A percentile compares a stretch with the other conserved stretches of the same genome.
Evolutionary conservation across 2,113 vertebrate species (phyloP).

Genomic region (Ciconia boyciana): DNA sequence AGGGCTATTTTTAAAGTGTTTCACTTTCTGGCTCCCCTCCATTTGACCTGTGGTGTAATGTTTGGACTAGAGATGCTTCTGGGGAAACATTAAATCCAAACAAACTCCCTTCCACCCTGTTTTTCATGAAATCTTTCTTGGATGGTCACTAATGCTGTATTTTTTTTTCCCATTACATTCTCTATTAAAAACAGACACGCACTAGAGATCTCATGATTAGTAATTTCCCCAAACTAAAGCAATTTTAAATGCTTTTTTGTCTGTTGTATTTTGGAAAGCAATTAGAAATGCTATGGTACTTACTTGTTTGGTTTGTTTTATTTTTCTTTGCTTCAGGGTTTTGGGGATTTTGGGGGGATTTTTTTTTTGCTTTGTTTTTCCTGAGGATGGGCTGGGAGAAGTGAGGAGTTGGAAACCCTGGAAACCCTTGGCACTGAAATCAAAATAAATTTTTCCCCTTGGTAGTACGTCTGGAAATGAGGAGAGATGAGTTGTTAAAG

Average conservation of each 20-base stretch:
- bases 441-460: neutral
- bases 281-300: neutral
- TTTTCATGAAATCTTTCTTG: slow-evolving; percentile 55
- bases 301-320: neutral
- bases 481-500: neutral
- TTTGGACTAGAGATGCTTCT: slow-evolving; percentile 60
- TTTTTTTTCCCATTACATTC: slow-evolving; percentile 24
- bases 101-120: slow-evolving; percentile 41
- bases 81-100: slow-evolving; percentile 52
- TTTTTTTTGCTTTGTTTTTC: neutral
- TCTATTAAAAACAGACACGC: neutral
- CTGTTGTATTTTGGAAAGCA: neutral
- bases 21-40: slow-evolving; percentile 39
- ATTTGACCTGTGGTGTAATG: slow-evolving; percentile 54
- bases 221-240: slow-evolving; percentile 1
- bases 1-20: slow-evolving; percentile 42
- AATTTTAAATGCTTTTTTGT: neutral
- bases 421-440: neutral
- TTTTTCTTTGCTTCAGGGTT: neutral
- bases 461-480: neutral
- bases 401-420: neutral
- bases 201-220: neutral
- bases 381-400: neutral
- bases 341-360: neutral
- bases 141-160: slow-evolving; percentile 8